A percentile compares a stretch with the other conserved stretches of the same genome.
Evolutionary conservation across 2,113 vertebrate species (phyloP).

Genomic region (Tachycineta bicolor): DNA sequence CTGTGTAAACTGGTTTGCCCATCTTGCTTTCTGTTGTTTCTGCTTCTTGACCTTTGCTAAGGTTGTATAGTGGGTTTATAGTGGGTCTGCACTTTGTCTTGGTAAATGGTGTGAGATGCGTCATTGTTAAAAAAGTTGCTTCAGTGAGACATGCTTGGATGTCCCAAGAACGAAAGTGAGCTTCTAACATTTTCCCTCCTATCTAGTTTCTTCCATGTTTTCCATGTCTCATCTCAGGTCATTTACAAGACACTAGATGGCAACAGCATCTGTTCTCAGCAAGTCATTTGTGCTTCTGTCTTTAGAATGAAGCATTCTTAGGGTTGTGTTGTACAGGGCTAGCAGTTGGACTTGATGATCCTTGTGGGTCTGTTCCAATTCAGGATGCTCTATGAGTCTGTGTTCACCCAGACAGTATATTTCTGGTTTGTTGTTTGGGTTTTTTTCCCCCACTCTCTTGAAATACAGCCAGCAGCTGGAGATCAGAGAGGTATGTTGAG

Average conservation of each 20-base stretch:
- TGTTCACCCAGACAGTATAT: background rate
- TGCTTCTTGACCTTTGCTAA: background rate
- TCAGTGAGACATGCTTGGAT: background rate
- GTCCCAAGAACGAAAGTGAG: constrained; percentile 66
- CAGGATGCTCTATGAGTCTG: background rate
- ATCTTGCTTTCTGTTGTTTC: background rate
- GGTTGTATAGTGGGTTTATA: background rate
- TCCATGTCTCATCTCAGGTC: background rate
- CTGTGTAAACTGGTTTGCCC: background rate
- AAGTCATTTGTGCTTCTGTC: background rate
- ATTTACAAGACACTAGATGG: background rate
- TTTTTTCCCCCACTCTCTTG: rapidly evolving
- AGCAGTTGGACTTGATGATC: background rate
- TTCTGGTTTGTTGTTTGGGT: background rate
- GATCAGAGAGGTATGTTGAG: background rate
- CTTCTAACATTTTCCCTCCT: constrained; percentile 35
- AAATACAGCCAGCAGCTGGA: background rate
- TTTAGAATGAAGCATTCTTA: background rate
- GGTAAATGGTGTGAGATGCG: background rate
- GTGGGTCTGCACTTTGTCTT: background rate
- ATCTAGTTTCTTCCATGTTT: background rate
- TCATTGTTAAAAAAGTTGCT: background rate
- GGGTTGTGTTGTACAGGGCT: background rate
- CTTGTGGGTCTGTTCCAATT: background rate
- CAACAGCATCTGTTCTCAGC: background rate